phyloP scores from a whole-genome alignment of 2,113 vertebrate genomes.

The Seriola quinqueradiata region DNA sequence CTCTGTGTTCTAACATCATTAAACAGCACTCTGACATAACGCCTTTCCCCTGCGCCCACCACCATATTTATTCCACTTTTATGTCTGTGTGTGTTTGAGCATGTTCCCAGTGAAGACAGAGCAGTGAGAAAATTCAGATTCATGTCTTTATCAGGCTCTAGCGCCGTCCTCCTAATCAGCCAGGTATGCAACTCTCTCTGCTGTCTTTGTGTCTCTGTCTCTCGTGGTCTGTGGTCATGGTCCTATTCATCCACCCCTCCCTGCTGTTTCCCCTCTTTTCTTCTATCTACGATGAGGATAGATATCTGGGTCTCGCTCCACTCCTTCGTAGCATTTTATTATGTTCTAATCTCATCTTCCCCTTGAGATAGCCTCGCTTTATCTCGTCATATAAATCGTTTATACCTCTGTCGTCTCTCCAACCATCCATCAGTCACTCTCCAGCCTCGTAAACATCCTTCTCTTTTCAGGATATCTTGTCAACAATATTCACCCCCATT shows the following conservation, averaged over 20 bases:
- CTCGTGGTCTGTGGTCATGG: conserved; percentile 10
- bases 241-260: neutral
- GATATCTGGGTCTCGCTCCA: conserved; percentile 59
- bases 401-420: conserved; percentile 36
- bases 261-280: conserved; percentile 28
- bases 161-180: conserved; percentile 66
- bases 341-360: conserved; percentile 71
- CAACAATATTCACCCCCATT: conserved; percentile 13
- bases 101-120: conserved; percentile 56
- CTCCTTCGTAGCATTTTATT: conserved; percentile 65
- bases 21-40: conserved; percentile 59
- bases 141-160: conserved; percentile 68
- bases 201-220: conserved; percentile 51
- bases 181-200: conserved; percentile 64
- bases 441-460: conserved; percentile 43
- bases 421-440: conserved; percentile 50
- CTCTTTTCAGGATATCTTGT: conserved; percentile 60
- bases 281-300: conserved; percentile 41
- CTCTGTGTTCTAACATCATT: conserved; percentile 54
- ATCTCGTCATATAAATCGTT: conserved; percentile 54
- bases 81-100: conserved; percentile 54
- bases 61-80: conserved; percentile 60
- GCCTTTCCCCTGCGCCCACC: conserved; percentile 56
- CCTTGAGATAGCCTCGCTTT: conserved; percentile 48
- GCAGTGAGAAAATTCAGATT: conserved; percentile 50